These are phyloP conservation scores for Linnaemya vulpina DNA, from an alignment of 2,888 invertebrate genomes.

Conservation along the genomic window DNA sequence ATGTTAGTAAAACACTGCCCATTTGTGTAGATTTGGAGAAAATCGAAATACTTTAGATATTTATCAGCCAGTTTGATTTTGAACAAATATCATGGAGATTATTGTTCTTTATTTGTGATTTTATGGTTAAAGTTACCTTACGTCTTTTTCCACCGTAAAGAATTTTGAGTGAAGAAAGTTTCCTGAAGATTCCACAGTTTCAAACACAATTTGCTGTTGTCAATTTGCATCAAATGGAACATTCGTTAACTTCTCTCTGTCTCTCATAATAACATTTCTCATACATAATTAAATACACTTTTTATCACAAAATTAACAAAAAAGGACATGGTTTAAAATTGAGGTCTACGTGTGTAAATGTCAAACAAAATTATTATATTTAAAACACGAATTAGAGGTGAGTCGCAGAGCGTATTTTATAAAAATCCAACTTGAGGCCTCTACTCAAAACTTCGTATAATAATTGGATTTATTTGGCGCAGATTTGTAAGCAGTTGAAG, in stretches of 20 bases:
- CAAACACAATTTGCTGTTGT: too few species aligned
- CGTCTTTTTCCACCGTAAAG: too few species aligned
- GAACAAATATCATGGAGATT: too few species aligned
- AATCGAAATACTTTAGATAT: too few species aligned
- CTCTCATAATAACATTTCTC: neutral
- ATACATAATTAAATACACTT: neutral
- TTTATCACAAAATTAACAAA: neutral
- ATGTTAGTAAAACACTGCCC: too few species aligned
- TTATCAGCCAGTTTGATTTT: too few species aligned
- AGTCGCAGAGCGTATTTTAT: slow-evolving; percentile 12
- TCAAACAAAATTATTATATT: neutral
- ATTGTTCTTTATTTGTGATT: too few species aligned
- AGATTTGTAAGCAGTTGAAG: neutral
- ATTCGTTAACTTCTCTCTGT: neutral
- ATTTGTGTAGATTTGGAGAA: too few species aligned
- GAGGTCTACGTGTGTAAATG: neutral
- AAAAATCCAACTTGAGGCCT: slow-evolving; percentile 13
- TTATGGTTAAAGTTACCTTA: too few species aligned
- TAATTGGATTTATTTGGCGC: neutral
- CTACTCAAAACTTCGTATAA: neutral
- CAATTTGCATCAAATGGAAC: too few species aligned
- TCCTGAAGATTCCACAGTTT: too few species aligned
- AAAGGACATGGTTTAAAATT: neutral
- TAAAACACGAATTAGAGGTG: neutral
- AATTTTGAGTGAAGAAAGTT: too few species aligned